Evolutionary conservation across 1,140 invertebrate species (phyloP).

Genomic region (Drosophila athabasca): DNA sequence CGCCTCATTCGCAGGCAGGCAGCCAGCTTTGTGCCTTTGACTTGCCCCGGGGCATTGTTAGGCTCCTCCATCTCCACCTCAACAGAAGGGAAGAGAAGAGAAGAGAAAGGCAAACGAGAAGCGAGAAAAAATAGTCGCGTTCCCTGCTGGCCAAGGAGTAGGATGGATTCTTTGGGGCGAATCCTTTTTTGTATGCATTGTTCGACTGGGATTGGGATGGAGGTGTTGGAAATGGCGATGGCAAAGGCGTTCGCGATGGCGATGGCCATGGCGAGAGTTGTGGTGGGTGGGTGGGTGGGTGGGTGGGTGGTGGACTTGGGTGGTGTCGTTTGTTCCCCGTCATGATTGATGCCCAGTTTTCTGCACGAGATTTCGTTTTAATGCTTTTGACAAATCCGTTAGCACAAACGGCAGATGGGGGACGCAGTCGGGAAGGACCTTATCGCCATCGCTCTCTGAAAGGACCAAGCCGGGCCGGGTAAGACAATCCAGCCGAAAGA

Average conservation of each 20-base stretch:
- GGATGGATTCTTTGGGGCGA: conserved; percentile 36
- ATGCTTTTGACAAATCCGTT: conserved; percentile 81
- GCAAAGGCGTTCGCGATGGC: too few relatives aligned
- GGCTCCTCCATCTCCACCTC: conserved; percentile 13
- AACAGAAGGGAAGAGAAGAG: neutral
- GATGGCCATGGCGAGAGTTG: too few relatives aligned
- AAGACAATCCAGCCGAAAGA: neutral
- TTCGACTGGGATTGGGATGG: conserved; percentile 18
- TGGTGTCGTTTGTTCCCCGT: conserved; percentile 42
- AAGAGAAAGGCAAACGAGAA: neutral
- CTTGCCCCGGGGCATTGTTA: conserved; percentile 36
- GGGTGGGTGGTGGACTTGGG: neutral
- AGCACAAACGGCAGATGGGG: conserved; percentile 54
- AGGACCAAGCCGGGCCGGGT: conserved; percentile 10
- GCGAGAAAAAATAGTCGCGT: neutral
- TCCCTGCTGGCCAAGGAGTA: conserved; percentile 9
- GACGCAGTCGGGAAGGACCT: conserved; percentile 26
- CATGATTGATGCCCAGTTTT: conserved; percentile 77
- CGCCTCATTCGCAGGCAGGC: conserved; percentile 18
- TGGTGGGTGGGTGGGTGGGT: neutral
- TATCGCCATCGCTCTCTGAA: conserved; percentile 13
- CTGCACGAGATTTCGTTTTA: conserved; percentile 78
- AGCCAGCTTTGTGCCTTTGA: conserved; percentile 44
- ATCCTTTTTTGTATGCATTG: conserved; percentile 45
- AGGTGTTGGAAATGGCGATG: too few relatives aligned